Evolutionary conservation across 92 coral and sea anemone species (phyloP), one percentile per base, ranked within the genome.

Genomic region (Heliopora coerulea): DNA sequence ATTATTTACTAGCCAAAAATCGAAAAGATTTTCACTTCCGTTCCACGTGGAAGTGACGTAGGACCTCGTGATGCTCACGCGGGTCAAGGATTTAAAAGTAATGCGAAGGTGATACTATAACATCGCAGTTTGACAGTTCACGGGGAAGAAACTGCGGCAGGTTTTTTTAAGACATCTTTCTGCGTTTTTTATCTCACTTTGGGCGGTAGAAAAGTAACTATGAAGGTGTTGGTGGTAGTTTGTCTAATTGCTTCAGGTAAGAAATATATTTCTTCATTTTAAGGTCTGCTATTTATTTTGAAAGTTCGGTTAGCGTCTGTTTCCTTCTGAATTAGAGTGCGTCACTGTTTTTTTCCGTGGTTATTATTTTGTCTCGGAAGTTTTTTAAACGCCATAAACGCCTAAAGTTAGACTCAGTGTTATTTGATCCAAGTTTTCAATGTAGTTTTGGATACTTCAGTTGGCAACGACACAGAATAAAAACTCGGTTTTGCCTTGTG

Each of bases 241-340:
- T 67, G 74, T 49, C 58, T 67, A 4, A 20, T 67, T 31, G 74
- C 59, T 26, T 58, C 29, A n/a, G 74, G 74, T 67, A 67, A 44
- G 74, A 48, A 6, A 7, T 46, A 8, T 15, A 6, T 8, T 6
- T 6, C 52, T 46, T 2, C 3, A 6, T 7, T 8, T 46, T 8
- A 6, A 46, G 7, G 10, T 15, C 15, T 6, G 10, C 11, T 37
- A 37, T 4, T 37, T 4, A 11, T 37, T 37, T 37, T 37, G n/a
- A 46, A 46, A 46, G n/a, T n/a, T 46, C 52, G 52, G n/a, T n/a
- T 6, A 7, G 2, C 12, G n/a, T 15, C 2, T 7, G 52, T n/a
- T 46, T 10, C 52, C 10, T 15, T 2, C 52, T 37, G 11, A 15
- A 15, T 2, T 46, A 2, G 10, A 15, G 10, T 46, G 52, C 14